A percentile compares a stretch with the other conserved stretches of the same genome.
phyloP scores from a whole-genome alignment of 1,140 invertebrate genomes.

The Penaeus vannamei region DNA sequence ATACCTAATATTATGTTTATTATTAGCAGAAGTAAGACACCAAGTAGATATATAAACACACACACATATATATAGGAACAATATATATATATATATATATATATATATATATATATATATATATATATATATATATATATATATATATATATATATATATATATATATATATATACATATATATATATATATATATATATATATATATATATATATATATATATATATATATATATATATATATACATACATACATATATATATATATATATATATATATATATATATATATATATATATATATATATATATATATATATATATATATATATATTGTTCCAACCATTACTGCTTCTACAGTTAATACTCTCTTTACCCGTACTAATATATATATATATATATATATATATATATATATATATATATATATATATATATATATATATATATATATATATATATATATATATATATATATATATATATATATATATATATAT shows the following conservation, averaged over 20 bases:
- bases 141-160: constrained; percentile 2
- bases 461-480: constrained; percentile 22
- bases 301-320: neutral
- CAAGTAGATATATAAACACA: no score
- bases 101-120: no score
- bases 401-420: neutral
- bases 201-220: constrained; percentile 23
- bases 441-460: constrained; percentile 1
- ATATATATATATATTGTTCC: neutral
- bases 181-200: constrained; percentile 9
- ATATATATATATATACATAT: constrained; percentile 30
- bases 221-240: constrained; percentile 14
- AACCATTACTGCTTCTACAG: neutral
- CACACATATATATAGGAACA: no score
- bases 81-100: no score
- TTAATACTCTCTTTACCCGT: no score
- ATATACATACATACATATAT: constrained; percentile 7
- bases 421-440: constrained; percentile 26
- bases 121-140: neutral
- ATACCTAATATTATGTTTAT: no score
- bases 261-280: constrained; percentile 23
- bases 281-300: constrained; percentile 26
- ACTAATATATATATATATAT: constrained; percentile 33
- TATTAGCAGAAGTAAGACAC: no score
- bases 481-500: constrained; percentile 33